These are phyloP conservation scores for Cyanistes caeruleus DNA, from an alignment of 2,113 vertebrate species.

Conservation along the genomic window DNA sequence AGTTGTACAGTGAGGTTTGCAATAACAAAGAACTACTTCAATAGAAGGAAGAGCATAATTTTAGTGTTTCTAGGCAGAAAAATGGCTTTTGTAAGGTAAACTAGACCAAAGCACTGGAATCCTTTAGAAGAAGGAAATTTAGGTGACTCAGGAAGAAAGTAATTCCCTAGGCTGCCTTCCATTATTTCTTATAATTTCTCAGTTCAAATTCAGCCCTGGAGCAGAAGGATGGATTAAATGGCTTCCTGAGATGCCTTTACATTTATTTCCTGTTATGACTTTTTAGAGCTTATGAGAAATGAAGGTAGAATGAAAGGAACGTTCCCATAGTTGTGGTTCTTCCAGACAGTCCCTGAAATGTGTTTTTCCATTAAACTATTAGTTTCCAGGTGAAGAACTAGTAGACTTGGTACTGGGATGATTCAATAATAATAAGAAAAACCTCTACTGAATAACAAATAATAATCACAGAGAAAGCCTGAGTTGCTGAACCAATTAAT, in stretches of 20 bases:
- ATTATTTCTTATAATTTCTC: conserved; percentile 45
- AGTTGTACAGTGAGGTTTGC: background rate
- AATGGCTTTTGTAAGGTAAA: background rate
- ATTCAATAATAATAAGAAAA: background rate
- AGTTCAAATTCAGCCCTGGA: conserved; percentile 39
- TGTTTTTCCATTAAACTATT: background rate
- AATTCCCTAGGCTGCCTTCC: conserved; percentile 30
- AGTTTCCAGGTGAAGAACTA: background rate
- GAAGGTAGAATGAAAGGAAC: conserved; percentile 11
- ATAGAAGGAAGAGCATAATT: background rate
- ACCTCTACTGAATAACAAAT: background rate
- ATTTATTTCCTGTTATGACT: conserved; percentile 57
- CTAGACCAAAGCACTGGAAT: background rate
- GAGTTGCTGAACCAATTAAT: background rate
- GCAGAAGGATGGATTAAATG: conserved; percentile 33
- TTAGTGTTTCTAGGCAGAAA: background rate
- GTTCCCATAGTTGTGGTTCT: background rate
- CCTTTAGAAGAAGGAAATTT: conserved; percentile 12
- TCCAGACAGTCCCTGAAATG: background rate
- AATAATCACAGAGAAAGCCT: background rate
- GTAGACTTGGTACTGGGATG: background rate
- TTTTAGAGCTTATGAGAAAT: conserved; percentile 29
- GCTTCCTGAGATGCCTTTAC: conserved; percentile 46
- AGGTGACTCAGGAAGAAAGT: conserved; percentile 18
- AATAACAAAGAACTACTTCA: background rate